phyloP scores from a whole-genome alignment of 2,888 invertebrate genomes.

The Chrysolina oricalcia region DNA sequence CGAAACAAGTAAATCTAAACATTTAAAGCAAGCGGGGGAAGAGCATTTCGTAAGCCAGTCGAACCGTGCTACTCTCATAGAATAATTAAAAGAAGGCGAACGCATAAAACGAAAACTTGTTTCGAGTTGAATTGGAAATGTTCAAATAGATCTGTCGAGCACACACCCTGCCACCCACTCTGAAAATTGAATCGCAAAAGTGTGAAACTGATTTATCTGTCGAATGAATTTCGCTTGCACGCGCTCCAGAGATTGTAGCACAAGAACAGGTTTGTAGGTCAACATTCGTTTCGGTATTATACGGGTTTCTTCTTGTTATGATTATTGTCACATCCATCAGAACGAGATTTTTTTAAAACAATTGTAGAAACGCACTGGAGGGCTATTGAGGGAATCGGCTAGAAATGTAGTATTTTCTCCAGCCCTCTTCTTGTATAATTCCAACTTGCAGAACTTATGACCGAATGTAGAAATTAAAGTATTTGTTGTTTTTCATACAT shows the following conservation, averaged over 20 bases:
- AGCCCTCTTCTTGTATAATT: too few relatives aligned
- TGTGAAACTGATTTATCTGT: constrained; percentile 53
- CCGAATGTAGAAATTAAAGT: too few relatives aligned
- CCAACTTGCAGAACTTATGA: too few relatives aligned
- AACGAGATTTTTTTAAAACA: too few relatives aligned
- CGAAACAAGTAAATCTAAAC: too few relatives aligned
- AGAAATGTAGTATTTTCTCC: too few relatives aligned
- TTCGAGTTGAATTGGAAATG: constrained; percentile 58
- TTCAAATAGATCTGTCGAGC: constrained; percentile 60
- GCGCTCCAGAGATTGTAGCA: background rate
- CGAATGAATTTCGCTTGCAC: constrained; percentile 37
- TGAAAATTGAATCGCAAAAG: constrained; percentile 61
- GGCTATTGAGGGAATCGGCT: too few relatives aligned
- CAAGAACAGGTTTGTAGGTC: background rate
- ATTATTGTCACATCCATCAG: too few relatives aligned
- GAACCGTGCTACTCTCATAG: constrained; percentile 49
- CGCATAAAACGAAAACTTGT: constrained; percentile 47
- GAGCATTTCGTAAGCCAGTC: background rate
- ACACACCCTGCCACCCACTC: constrained; percentile 60
- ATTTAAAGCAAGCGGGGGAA: too few relatives aligned
- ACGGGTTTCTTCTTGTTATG: too few relatives aligned
- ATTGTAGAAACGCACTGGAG: too few relatives aligned
- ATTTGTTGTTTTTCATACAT: too few relatives aligned
- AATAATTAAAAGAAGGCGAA: constrained; percentile 47
- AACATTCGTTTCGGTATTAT: background rate